Conservation (phyloP, 2,113 vertebrate genomes). For the Vireo altiloquus region DNA sequence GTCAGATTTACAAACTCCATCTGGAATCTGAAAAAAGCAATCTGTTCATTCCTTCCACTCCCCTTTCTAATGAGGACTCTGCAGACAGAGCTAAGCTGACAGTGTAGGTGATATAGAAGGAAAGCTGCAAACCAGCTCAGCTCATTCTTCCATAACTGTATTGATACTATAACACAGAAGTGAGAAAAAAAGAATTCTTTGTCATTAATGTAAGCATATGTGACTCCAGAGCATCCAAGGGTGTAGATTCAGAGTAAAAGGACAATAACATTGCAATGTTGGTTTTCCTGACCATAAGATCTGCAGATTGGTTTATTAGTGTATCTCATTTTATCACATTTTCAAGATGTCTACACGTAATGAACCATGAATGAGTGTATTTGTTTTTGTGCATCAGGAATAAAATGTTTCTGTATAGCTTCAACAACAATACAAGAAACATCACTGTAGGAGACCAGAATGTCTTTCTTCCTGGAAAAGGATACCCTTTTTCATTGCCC, state of each 20-base stretch:
- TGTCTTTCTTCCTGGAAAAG: neutral
- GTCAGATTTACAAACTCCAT: constrained; percentile 42
- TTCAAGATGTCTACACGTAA: neutral
- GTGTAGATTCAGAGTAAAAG: neutral
- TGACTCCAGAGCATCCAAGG: neutral
- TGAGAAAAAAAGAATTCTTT: neutral
- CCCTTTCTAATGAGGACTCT: neutral
- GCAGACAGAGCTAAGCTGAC: neutral
- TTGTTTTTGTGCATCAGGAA: neutral
- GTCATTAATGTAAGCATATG: neutral
- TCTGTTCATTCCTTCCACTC: neutral
- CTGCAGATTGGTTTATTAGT: neutral
- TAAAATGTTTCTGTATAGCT: neutral
- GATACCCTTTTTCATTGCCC: neutral
- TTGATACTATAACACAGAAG: neutral
- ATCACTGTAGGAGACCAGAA: neutral
- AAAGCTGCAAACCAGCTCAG: neutral
- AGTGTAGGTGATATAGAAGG: neutral
- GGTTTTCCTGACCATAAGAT: neutral
- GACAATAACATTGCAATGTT: neutral
- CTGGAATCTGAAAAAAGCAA: constrained; percentile 55
- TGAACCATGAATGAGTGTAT: neutral
- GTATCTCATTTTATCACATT: neutral
- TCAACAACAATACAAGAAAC: neutral
- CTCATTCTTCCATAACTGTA: neutral